phyloP scores from a whole-genome alignment of 2,888 invertebrate genomes.

The Sclerodermus sp. region DNA sequence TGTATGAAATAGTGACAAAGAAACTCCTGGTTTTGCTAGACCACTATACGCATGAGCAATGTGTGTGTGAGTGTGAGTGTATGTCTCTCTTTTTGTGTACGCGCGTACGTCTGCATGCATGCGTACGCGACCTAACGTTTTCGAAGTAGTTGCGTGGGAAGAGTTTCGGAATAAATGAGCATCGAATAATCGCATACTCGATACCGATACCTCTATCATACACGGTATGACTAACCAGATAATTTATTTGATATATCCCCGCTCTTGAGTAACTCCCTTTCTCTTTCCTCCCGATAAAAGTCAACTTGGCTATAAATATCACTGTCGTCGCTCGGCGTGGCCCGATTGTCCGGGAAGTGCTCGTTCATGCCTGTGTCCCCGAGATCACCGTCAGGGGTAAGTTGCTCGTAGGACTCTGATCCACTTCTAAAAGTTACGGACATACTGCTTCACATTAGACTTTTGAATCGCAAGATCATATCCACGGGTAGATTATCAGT shows the following conservation, averaged over 20 bases:
- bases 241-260: constrained; percentile 51
- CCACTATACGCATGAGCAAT: too few relatives aligned
- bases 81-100: too few relatives aligned
- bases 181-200: too few relatives aligned
- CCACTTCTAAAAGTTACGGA: constrained; percentile 59
- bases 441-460: constrained; percentile 57
- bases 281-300: constrained; percentile 64
- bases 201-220: neutral
- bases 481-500: neutral
- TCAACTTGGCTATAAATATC: constrained; percentile 69
- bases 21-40: too few relatives aligned
- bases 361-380: constrained; percentile 52
- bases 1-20: too few relatives aligned
- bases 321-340: constrained; percentile 68
- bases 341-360: constrained; percentile 52
- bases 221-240: constrained; percentile 42
- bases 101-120: too few relatives aligned
- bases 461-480: constrained; percentile 24
- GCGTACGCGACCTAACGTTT: too few relatives aligned
- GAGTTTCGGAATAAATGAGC: too few relatives aligned
- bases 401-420: constrained; percentile 64
- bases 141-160: too few relatives aligned
- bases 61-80: too few relatives aligned
- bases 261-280: constrained; percentile 41
- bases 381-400: constrained; percentile 59